Evolutionary conservation across 2,797 vertebrate genomes (phyloP).

Genomic region (Podargus strigoides): DNA sequence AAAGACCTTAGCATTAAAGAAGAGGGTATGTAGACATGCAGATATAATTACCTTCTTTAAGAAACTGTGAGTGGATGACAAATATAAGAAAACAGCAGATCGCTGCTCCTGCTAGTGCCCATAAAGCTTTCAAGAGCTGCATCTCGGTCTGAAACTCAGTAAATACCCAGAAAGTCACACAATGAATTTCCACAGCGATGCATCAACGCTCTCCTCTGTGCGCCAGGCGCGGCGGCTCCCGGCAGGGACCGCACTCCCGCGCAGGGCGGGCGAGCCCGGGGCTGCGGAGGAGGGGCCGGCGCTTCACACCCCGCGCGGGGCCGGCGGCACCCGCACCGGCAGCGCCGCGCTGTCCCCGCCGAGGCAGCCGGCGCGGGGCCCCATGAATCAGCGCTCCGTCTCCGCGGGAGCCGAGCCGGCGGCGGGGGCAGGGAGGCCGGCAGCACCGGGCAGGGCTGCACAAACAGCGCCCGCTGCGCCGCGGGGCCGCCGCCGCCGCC

Average conservation of each 20-base stretch:
- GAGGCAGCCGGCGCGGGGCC: conserved; percentile 55
- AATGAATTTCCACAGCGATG: conserved; percentile 72
- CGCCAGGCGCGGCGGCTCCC: conserved; percentile 66
- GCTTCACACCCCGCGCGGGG: conserved; percentile 58
- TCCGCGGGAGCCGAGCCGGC: conserved; percentile 14
- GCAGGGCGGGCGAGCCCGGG: conserved; percentile 52
- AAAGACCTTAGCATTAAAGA: conserved; percentile 43
- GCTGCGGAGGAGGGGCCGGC: conserved; percentile 61
- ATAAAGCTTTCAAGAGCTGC: conserved; percentile 96
- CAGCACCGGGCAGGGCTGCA: conserved; percentile 51
- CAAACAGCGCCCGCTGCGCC: conserved; percentile 53
- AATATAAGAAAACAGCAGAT: conserved; percentile 95
- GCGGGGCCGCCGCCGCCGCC: background rate
- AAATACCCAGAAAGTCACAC: conserved; percentile 76
- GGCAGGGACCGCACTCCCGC: conserved; percentile 61
- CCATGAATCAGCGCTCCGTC: conserved; percentile 77
- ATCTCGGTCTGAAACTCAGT: conserved; percentile 85
- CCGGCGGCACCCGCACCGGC: too few relatives aligned
- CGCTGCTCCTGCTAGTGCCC: conserved; percentile 94
- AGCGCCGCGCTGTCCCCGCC: conserved; percentile 62
- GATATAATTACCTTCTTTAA: conserved; percentile 92
- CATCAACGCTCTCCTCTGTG: conserved; percentile 65
- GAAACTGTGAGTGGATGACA: conserved; percentile 92
- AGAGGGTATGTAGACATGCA: conserved; percentile 65
- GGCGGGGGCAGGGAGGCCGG: background rate